A percentile compares a stretch with the other conserved stretches of the same genome.
These are phyloP conservation scores for Schizaphis graminum DNA, from an alignment of 2,888 invertebrate species.

Conservation along the genomic window DNA sequence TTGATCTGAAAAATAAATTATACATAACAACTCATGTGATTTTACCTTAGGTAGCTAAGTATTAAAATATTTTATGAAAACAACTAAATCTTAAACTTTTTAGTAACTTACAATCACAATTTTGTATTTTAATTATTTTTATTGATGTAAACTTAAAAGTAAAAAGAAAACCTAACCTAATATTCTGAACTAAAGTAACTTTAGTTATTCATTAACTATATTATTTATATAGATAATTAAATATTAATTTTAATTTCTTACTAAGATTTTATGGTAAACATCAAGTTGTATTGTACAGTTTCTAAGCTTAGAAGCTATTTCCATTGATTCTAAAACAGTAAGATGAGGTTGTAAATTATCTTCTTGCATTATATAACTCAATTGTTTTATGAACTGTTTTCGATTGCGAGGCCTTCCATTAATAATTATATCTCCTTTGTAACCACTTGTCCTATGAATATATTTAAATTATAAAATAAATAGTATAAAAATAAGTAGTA, in stretches of 20 bases:
- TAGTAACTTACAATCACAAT: neutral
- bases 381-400: slow-evolving; percentile 71
- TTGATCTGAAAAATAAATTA: slow-evolving; percentile 37
- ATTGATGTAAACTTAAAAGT: neutral
- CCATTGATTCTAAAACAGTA: slow-evolving; percentile 88
- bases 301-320: slow-evolving; percentile 89
- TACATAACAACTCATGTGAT: neutral
- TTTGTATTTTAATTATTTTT: neutral
- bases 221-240: neutral
- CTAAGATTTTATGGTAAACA: slow-evolving; percentile 44
- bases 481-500: neutral
- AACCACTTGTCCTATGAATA: slow-evolving; percentile 30
- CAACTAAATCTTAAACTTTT: neutral
- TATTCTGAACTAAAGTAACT: neutral
- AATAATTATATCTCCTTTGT: slow-evolving; percentile 24
- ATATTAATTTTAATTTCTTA: slow-evolving; percentile 13
- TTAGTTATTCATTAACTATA: neutral
- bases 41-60: neutral
- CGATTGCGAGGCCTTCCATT: slow-evolving; percentile 36
- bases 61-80: neutral
- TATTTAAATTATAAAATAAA: neutral
- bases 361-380: slow-evolving; percentile 89
- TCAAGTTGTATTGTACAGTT: slow-evolving; percentile 20
- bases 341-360: slow-evolving; percentile 85
- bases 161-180: neutral